Evolutionary conservation across 1,140 invertebrate genomes (phyloP).

Genomic region (Eupristina koningsbergeri): DNA sequence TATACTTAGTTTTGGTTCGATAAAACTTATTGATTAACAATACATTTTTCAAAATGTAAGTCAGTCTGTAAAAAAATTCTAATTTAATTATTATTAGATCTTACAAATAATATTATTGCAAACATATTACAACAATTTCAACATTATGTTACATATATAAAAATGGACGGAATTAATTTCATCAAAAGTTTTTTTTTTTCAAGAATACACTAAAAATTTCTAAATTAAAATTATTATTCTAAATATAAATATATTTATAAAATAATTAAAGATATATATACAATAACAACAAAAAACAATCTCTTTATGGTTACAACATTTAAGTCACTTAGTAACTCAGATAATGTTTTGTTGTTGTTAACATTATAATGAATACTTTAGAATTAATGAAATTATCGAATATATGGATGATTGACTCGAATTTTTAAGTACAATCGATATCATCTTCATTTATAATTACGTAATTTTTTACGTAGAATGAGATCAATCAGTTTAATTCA

Average conservation of each 20-base stretch:
- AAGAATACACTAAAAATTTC: not conserved
- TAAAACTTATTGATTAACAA: conserved; percentile 27
- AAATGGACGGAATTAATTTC: conserved; percentile 43
- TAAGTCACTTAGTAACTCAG: conserved; percentile 36
- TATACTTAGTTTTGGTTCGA: conserved; percentile 22
- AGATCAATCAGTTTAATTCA: conserved; percentile 56
- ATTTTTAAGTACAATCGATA: conserved; percentile 40
- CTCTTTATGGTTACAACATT: conserved; percentile 9
- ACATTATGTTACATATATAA: conserved; percentile 28
- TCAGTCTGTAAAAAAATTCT: conserved; percentile 47
- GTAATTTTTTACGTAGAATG: not conserved
- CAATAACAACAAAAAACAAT: conserved; percentile 13
- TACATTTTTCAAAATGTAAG: conserved; percentile 34
- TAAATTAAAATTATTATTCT: not conserved
- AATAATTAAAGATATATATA: conserved; percentile 27
- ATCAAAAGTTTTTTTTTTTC: conserved; percentile 22
- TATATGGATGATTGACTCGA: conserved; percentile 34
- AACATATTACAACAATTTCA: conserved; percentile 2
- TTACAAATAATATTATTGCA: not conserved
- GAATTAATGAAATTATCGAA: conserved; percentile 29
- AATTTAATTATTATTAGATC: conserved; percentile 18
- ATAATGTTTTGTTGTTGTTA: not conserved
- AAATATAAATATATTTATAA: not conserved
- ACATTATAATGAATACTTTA: conserved; percentile 8
- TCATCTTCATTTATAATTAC: not conserved